phyloP scores from a whole-genome alignment of 2,797 vertebrate genomes.

The Catharus ustulatus region DNA sequence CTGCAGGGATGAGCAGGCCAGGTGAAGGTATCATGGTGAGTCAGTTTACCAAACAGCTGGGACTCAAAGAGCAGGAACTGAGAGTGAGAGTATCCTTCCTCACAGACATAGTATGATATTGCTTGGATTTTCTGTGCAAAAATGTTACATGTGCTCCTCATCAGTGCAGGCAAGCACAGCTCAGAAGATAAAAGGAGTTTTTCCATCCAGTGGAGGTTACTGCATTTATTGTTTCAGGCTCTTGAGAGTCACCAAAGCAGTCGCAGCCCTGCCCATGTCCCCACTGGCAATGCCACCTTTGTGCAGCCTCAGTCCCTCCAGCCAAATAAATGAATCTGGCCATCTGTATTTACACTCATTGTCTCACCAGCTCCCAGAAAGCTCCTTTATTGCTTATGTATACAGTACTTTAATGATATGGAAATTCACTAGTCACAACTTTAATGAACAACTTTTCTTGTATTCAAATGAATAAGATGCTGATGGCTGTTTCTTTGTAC shows the following conservation, averaged over 20 bases:
- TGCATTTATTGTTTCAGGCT: background rate
- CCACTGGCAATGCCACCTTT: background rate
- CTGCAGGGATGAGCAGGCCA: background rate
- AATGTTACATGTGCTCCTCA: fast-evolving
- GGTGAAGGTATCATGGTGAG: background rate
- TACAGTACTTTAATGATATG: constrained; percentile 66
- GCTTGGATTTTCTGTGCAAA: background rate
- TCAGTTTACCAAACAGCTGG: background rate
- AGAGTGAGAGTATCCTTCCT: background rate
- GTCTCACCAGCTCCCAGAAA: constrained; percentile 32
- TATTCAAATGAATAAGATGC: constrained; percentile 63
- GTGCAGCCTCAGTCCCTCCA: background rate
- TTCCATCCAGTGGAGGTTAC: background rate
- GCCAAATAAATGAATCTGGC: background rate
- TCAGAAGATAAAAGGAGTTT: background rate
- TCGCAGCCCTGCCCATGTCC: background rate
- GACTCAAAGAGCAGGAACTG: background rate
- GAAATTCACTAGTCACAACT: constrained; percentile 63
- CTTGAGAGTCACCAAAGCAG: background rate
- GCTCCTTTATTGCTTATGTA: constrained; percentile 42
- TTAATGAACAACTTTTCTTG: constrained; percentile 63
- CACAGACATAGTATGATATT: fast-evolving
- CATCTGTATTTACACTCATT: constrained; percentile 58
- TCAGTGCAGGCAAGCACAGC: background rate
- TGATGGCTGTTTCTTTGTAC: constrained; percentile 63